Evolutionary conservation across 2,888 invertebrate genomes (phyloP), one percentile per base, ranked within the genome.

Genomic region (Clepsis dumicolana): DNA sequence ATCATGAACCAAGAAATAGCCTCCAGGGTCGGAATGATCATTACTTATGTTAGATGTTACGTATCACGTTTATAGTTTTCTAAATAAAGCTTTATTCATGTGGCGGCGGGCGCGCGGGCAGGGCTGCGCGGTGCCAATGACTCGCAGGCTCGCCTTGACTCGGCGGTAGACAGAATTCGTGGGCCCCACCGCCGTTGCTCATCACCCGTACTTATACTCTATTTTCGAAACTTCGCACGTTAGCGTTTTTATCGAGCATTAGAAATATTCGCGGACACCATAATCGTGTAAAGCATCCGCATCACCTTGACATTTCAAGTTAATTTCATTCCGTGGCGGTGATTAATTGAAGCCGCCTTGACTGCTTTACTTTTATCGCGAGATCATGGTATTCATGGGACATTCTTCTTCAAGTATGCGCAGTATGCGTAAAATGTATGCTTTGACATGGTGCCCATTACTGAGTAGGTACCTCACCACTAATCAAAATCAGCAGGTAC

Each of bases 91-190:
- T 52, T 25, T 52, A 59, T 53, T 56, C 48, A 32, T 64, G 50
- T 52, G 74, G 80, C 81, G 82, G 80, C 78, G 79, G 77, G 74
- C 75, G 77, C 75, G 73, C 78, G 77, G 71, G 72, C 73, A 65
- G 75, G 70, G 76, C 73, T 72, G 35, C 44, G 27, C 41, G 86
- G 86, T 86, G 89, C 81, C 90, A 89, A 84, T 90, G 90, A 90
- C 90, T 88, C 81, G 84, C 77, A 80, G 86, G 18, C 53, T 63
- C 27, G 85, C 90, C 90, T 90, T 89, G 90, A 89, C 78, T 76
- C 75, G 71, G 70, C 74, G 78, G 41, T 75, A 79, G 76, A 83
- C 77, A 83, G 79, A 82, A 83, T 79, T 80, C 74, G 72, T 75
- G 74, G 75, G 72, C 72, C 72, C 64, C 73, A 50, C 52, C 57